phyloP scores from a whole-genome alignment of 2,888 invertebrate species.

The Chrysolina oricalcia region DNA sequence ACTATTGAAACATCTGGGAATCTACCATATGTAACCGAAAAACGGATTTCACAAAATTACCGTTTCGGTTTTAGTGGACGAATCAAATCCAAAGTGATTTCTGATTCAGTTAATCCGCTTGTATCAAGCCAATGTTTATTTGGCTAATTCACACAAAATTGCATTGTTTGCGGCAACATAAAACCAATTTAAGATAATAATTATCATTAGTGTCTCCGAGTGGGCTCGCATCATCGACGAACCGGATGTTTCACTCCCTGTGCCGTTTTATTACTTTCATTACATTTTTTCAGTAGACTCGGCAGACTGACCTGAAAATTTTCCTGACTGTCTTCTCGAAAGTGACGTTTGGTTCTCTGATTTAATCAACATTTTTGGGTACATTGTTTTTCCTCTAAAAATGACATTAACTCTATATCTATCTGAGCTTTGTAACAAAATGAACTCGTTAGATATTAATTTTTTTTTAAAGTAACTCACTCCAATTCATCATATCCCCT shows the following conservation, averaged over 20 bases:
- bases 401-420: too few relatives aligned
- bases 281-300: not conserved
- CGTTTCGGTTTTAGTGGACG: conserved; percentile 32
- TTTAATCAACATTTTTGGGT: too few relatives aligned
- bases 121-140: conserved; percentile 34
- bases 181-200: conserved; percentile 42
- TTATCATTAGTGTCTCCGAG: conserved; percentile 30
- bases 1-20: too few relatives aligned
- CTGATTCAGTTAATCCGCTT: conserved; percentile 33
- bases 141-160: conserved; percentile 36
- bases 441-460: not conserved
- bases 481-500: not conserved
- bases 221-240: conserved; percentile 27
- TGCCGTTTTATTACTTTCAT: conserved; percentile 17
- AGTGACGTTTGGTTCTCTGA: too few relatives aligned
- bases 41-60: conserved; percentile 24
- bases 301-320: not conserved
- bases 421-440: not conserved
- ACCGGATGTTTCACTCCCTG: conserved; percentile 21
- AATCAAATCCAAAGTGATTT: conserved; percentile 34
- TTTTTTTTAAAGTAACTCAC: not conserved
- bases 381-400: too few relatives aligned
- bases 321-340: not conserved
- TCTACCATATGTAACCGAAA: not conserved
- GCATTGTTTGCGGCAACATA: conserved; percentile 37